Base-by-base conservation (phyloP, 2,888 invertebrate species). In the Tachina grossa region DNA sequence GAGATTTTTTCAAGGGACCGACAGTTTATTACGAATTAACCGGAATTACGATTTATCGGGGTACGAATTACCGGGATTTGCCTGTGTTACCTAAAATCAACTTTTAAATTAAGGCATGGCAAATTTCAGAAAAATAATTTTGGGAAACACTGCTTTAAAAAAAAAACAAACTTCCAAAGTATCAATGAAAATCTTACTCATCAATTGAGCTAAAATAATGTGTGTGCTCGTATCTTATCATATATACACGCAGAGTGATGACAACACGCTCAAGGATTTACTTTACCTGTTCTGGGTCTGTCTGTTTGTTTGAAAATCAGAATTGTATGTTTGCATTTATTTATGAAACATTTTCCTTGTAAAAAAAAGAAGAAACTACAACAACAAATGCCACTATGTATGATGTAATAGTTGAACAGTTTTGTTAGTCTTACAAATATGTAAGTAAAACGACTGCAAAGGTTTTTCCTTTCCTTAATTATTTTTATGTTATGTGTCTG, bases 351-450 rank as follows among this genome's bases (percentile, higher is more conserved):
- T 31, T 66, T 66, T n/a, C 31, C 39, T 6, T 31, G 31, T 31
- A 31, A 31, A 31, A 6, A 31, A 31, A 4, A 14, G 39, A n/a
- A 39, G 14, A 59, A 49, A 49, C 19, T 49, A 49, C 31, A 5
- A 19, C 6, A 47, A 31, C 31, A 31, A 31, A 22, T 22, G n/a
- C 10, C 31, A 47, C n/a, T 41, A 51, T 68, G 51, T 41, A 51
- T 68, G 51, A 51, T 49, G 16, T 51, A 68, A 68, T 68, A 39
- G 9, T 51, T 51, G 11, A 39, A 68, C 49, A 51, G 39, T 51
- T 68, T 51, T 41, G 31, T 31, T 2, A 14, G 14, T 49, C 14
- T 10, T n/a, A 47, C 2, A 22, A 49, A n/a, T 31, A 66, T n/a
- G 9, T n/a, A 66, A 31, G 9, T 10, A 31, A 51, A 16, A 1